Percentiles rank a stretch among this genome's conserved stretches.
Conservation (phyloP, 2,113 vertebrate genomes). For the Glaucomys volans region DNA sequence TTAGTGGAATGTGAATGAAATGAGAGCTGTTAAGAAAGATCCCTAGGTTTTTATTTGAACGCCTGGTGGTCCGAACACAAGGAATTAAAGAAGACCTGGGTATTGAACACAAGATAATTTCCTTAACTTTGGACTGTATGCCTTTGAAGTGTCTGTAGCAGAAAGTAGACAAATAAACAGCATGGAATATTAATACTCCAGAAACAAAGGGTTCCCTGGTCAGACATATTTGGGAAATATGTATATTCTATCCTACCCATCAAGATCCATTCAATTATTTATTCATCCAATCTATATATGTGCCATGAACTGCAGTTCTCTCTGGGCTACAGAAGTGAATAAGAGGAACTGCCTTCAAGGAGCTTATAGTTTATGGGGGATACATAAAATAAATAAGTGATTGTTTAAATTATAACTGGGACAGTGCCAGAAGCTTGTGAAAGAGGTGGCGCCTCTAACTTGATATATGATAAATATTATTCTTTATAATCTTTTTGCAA, state of each 20-base stretch:
- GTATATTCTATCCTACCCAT: not conserved
- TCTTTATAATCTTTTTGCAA: not conserved
- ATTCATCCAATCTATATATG: not conserved
- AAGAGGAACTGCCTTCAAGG: not conserved
- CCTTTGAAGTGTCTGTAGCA: not conserved
- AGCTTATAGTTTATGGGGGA: not conserved
- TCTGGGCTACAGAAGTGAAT: not conserved
- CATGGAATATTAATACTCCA: not conserved
- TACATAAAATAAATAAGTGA: not conserved
- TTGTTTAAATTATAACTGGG: conserved; percentile 23
- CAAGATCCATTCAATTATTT: not conserved
- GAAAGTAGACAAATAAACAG: not conserved
- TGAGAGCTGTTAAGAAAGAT: not conserved
- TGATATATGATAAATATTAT: not conserved
- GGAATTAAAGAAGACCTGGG: not conserved
- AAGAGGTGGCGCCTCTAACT: not conserved
- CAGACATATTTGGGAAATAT: not conserved
- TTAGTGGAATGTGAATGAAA: not conserved
- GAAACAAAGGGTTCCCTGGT: not conserved
- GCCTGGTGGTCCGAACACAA: not conserved
- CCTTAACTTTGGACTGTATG: not conserved
- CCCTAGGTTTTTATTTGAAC: not conserved
- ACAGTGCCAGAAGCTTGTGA: not conserved
- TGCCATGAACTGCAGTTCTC: not conserved
- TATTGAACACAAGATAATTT: not conserved